Evolutionary conservation across 2,888 invertebrate species (phyloP).

Genomic region (Portevinia maculata): DNA sequence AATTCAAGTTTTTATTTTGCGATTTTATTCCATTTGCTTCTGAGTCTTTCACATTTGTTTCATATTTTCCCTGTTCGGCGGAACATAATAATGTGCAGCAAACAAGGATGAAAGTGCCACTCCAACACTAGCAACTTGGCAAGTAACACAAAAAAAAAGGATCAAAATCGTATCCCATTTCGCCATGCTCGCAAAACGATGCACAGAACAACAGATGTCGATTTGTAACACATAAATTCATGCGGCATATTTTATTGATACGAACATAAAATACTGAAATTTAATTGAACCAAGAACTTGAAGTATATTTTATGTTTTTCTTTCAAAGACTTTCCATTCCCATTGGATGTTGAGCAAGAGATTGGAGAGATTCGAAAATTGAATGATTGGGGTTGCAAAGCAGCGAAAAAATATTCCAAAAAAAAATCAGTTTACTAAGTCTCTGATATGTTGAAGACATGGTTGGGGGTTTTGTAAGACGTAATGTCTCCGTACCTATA

Average conservation of each 20-base stretch:
- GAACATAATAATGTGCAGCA: slow-evolving; percentile 27
- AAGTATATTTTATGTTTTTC: slow-evolving; percentile 1
- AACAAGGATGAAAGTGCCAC: slow-evolving; percentile 14
- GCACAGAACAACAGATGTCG: slow-evolving; percentile 67
- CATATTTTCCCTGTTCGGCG: slow-evolving; percentile 22
- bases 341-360: no score
- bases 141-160: slow-evolving; percentile 26
- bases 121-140: neutral
- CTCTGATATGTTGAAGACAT: no score
- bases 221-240: slow-evolving; percentile 74
- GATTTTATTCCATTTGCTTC: slow-evolving; percentile 53
- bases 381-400: no score
- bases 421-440: no score
- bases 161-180: slow-evolving; percentile 52
- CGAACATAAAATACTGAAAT: slow-evolving; percentile 72
- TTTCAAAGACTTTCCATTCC: slow-evolving; percentile 26
- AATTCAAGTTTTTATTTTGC: slow-evolving; percentile 69
- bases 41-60: slow-evolving; percentile 61
- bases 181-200: slow-evolving; percentile 44
- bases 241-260: slow-evolving; percentile 74
- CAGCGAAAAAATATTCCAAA: no score
- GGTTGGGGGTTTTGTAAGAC: no score
- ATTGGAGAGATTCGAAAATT: no score
- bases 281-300: slow-evolving; percentile 53
- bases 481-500: no score